Conservation (phyloP, 1,140 invertebrate species). For the Drosophila murphyi region DNA sequence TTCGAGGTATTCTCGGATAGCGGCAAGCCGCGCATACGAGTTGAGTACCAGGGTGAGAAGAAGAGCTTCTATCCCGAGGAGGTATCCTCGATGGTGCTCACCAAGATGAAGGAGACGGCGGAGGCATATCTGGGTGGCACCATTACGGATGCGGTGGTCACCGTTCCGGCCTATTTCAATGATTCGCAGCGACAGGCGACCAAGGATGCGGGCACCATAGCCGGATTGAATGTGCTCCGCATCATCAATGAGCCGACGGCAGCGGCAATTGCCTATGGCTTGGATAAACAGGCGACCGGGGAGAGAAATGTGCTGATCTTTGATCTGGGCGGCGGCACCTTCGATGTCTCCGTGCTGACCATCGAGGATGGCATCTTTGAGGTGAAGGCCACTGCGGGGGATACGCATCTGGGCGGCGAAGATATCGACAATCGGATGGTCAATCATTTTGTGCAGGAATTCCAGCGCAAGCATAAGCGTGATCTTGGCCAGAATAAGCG, state of each 20-base stretch:
- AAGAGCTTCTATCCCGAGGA: constrained; percentile 97
- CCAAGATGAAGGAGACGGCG: constrained; percentile 97
- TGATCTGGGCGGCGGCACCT: constrained; percentile 98
- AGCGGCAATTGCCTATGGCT: constrained; percentile 99
- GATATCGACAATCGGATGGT: constrained; percentile 98
- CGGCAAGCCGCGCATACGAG: constrained; percentile 93
- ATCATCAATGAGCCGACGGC: constrained; percentile 99
- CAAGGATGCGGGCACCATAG: constrained; percentile 95
- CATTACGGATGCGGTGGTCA: constrained; percentile 95
- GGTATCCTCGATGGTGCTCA: constrained; percentile 95
- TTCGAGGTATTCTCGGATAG: constrained; percentile 94
- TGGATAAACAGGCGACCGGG: constrained; percentile 96
- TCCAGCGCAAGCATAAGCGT: constrained; percentile 98
- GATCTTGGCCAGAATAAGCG: constrained; percentile 95
- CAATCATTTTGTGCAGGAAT: constrained; percentile 97
- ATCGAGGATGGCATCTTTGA: constrained; percentile 98
- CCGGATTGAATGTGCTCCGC: constrained; percentile 93
- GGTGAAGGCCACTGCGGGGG: constrained; percentile 98
- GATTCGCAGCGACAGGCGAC: constrained; percentile 96
- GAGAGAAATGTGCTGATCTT: constrained; percentile 96
- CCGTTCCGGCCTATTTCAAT: constrained; percentile 96
- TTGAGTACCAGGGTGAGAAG: constrained; percentile 94
- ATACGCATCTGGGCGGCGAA: constrained; percentile 98
- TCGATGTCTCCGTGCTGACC: constrained; percentile 98
- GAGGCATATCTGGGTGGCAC: constrained; percentile 96